Percentiles rank a stretch among this genome's conserved stretches.
These are phyloP conservation scores for Microtus pennsylvanicus DNA, from an alignment of 2,113 vertebrate genomes.

Conservation along the genomic window DNA sequence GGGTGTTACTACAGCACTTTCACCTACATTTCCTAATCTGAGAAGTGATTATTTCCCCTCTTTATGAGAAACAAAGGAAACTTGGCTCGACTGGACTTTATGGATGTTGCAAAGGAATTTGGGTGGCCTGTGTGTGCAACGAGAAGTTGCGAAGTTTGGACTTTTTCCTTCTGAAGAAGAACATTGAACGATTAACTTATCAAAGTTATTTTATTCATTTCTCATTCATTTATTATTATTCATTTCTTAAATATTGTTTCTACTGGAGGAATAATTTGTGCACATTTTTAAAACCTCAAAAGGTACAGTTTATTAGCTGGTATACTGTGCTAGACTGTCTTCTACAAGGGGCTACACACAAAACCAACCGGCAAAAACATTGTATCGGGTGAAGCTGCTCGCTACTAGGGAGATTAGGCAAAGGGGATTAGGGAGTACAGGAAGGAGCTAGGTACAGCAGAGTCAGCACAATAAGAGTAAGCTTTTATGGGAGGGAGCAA, in stretches of 20 bases:
- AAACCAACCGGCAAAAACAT: neutral
- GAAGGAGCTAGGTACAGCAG: neutral
- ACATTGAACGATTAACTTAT: neutral
- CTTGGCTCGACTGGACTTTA: neutral
- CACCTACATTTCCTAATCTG: neutral
- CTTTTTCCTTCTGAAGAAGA: neutral
- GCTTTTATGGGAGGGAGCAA: neutral
- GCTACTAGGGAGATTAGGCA: neutral
- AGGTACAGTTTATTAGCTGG: neutral
- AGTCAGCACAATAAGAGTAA: neutral
- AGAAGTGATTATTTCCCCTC: neutral
- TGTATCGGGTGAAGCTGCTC: too few relatives aligned
- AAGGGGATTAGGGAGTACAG: neutral
- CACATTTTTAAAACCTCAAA: neutral
- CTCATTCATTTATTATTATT: neutral
- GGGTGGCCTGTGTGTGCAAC: neutral
- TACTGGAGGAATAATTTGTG: neutral
- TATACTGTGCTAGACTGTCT: neutral
- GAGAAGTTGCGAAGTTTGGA: neutral
- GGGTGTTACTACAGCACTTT: neutral
- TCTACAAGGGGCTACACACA: neutral
- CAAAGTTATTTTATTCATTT: neutral
- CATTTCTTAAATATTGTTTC: constrained; percentile 10
- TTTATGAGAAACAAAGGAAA: neutral
- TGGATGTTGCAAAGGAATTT: neutral